phyloP scores from a whole-genome alignment of 2,113 vertebrate species.

The Stercorarius parasiticus region DNA sequence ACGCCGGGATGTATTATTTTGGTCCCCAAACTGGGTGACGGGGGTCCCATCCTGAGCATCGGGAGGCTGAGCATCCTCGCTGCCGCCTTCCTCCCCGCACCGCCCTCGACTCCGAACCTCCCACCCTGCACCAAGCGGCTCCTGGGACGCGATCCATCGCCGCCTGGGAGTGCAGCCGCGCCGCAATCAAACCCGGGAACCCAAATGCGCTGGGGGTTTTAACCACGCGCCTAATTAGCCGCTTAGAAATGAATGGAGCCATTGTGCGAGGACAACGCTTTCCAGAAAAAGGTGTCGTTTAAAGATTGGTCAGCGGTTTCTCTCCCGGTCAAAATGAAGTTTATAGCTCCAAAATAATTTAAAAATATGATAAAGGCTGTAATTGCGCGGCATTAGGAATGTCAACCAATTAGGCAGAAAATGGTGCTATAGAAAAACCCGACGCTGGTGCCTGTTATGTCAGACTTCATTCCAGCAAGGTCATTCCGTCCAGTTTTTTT shows the following conservation, averaged over 20 bases:
- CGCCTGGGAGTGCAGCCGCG: background rate
- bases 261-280: slow-evolving; percentile 16
- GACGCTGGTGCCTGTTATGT: background rate
- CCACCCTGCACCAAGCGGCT: slow-evolving; percentile 72
- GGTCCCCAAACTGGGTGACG: background rate
- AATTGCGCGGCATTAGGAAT: background rate
- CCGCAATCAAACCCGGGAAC: slow-evolving; percentile 18
- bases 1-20: background rate
- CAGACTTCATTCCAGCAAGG: background rate
- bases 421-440: background rate
- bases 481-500: background rate
- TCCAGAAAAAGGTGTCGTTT: background rate
- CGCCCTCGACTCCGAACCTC: slow-evolving; percentile 74
- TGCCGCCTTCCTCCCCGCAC: slow-evolving; percentile 42
- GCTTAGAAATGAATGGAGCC: slow-evolving; percentile 38
- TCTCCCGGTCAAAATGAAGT: background rate
- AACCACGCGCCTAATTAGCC: slow-evolving; percentile 17
- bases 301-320: background rate
- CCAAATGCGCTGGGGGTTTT: background rate
- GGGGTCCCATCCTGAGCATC: background rate
- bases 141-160: slow-evolving; percentile 67
- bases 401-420: slow-evolving; percentile 31
- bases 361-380: background rate
- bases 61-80: background rate
- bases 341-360: background rate